Evolutionary conservation across 1,140 invertebrate genomes (phyloP), one percentile per base, ranked within the genome.

Genomic region (Achroia grisella): DNA sequence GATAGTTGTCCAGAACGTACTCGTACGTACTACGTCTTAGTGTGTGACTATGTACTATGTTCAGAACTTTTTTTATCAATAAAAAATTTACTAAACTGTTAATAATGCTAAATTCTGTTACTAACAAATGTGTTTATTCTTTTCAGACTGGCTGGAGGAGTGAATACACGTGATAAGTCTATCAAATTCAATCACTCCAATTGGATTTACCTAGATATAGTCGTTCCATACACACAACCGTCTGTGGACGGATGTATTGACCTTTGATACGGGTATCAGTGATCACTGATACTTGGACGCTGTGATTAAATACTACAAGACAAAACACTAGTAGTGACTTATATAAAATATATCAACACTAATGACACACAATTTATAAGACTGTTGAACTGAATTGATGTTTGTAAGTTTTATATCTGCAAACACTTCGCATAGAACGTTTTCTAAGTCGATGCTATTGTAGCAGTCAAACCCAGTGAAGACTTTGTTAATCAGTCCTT

Each of bases 141-240:
- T 74, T 70, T 15, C 78, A 84, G 80, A 82, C 80, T 52, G 80
- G 80, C 57, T 84, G 80, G 80, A 82, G 80, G 72, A 82, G 80
- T 67, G 80, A 84, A 52, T 84, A 84, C 62, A 84, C 80, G 80
- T 84, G 80, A 84, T 84, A 84, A 84, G 80, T 75, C 52, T 71
- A 70, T 55, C 56, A 57, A 49, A 60, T 47, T 46, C 50, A 62
- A 67, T 54, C 44, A 55, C 60, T 17, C 48, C 49, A 55, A 53
- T 53, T 48, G 54, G 56, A 64, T 58, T 42, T 36, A 48, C 28
- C 44, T 52, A 49, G 34, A 45, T 48, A 52, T n/a, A 48, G 39
- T 49, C 46, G 44, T 52, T 44, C 9, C 42, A 57, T 62, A 57
- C 56, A 53, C 46, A 44, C 35, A 54, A 40, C 43, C 42, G 52